Evolutionary conservation across 1,140 invertebrate species (phyloP).

Genomic region (Stegodyphus mimosarum): DNA sequence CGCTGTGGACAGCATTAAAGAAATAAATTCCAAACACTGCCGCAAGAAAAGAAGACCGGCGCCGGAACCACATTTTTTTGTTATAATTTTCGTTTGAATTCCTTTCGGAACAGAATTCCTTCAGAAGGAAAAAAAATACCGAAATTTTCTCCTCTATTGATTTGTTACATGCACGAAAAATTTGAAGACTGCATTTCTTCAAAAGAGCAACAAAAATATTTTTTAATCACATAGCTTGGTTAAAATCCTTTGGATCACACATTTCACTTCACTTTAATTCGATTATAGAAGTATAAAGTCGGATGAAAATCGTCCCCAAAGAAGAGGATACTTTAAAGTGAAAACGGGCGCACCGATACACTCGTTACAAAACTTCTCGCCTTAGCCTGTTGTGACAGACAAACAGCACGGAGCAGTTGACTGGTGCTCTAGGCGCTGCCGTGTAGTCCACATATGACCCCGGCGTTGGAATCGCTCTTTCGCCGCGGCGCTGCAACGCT

Average conservation of each 20-base stretch:
- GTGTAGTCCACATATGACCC: slow-evolving; percentile 47
- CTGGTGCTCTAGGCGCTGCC: slow-evolving; percentile 15
- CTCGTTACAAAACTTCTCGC: not conserved
- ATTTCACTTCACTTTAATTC: not conserved
- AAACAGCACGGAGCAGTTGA: not conserved
- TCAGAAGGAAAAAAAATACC: not conserved
- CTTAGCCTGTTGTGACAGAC: not conserved
- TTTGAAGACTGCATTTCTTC: not conserved
- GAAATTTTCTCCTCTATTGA: not conserved
- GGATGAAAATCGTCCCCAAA: not conserved
- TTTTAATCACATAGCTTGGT: too few relatives aligned
- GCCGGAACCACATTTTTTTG: slow-evolving; percentile 1
- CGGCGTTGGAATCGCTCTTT: slow-evolving; percentile 28
- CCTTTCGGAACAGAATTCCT: not conserved
- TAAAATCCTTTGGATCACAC: not conserved
- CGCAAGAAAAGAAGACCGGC: not conserved
- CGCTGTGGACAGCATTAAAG: not conserved
- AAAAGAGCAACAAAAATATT: not conserved
- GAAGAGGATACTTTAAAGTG: not conserved
- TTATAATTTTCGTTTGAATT: not conserved
- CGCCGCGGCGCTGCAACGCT: slow-evolving; percentile 14
- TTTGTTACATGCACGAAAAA: not conserved
- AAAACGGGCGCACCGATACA: not conserved
- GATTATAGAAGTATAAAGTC: not conserved
- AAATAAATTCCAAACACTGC: slow-evolving; percentile 42